These are phyloP conservation scores for Taenioides sp. DNA, from an alignment of 2,797 vertebrate species.

Conservation along the genomic window DNA sequence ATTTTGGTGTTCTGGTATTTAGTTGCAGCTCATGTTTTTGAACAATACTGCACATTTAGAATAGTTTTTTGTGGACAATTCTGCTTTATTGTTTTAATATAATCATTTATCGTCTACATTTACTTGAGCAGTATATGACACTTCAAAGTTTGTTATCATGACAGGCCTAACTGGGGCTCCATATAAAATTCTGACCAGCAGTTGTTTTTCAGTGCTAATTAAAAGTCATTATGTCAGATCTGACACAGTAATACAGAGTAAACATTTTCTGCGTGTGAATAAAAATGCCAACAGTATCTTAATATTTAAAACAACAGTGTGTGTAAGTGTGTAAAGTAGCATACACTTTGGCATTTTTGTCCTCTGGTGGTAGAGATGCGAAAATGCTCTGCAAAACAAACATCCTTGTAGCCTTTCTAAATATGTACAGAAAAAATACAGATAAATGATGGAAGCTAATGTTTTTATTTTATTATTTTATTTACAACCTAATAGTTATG, in stretches of 20 bases:
- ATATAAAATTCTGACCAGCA: constrained; percentile 13
- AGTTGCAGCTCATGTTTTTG: no score
- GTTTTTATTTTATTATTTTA: neutral
- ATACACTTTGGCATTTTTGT: constrained; percentile 19
- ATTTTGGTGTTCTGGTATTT: no score
- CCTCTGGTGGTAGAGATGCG: constrained; percentile 11
- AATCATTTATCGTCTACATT: no score
- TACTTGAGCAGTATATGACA: no score
- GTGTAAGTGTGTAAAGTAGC: constrained; percentile 15
- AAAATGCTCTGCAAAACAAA: constrained; percentile 11
- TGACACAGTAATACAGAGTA: neutral
- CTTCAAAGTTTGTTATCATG: no score
- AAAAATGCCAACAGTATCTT: constrained; percentile 29
- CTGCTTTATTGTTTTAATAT: no score
- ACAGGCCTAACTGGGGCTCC: neutral
- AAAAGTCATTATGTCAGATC: constrained; percentile 3
- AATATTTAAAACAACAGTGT: constrained; percentile 1
- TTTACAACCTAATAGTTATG: constrained; percentile 8
- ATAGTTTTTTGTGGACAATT: no score
- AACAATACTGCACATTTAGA: no score
- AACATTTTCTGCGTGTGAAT: constrained; percentile 10
- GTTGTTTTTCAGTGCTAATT: constrained; percentile 15
- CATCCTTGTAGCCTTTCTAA: neutral
- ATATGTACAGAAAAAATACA: neutral
- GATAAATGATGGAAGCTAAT: constrained; percentile 1